These are phyloP conservation scores for Zophobas morio DNA, from an alignment of 1,140 invertebrate genomes.

Conservation along the genomic window DNA sequence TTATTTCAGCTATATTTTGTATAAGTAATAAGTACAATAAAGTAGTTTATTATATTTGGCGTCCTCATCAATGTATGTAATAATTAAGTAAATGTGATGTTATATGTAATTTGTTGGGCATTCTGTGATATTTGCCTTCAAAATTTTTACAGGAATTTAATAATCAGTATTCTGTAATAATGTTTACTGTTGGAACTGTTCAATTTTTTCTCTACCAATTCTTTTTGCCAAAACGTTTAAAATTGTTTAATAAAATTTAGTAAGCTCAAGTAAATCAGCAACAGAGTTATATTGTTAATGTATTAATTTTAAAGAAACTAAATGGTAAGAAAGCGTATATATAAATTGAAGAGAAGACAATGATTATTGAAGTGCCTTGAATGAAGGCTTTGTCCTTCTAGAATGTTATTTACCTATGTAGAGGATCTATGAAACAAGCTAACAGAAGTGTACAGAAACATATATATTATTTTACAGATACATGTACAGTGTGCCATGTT, in stretches of 20 bases:
- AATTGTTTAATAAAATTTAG: constrained; percentile 11
- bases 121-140: constrained; percentile 59
- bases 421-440: constrained; percentile 61
- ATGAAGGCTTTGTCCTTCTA: constrained; percentile 50
- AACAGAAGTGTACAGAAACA: constrained; percentile 61
- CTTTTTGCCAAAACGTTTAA: constrained; percentile 25
- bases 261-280: constrained; percentile 36
- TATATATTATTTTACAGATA: constrained; percentile 67
- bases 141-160: constrained; percentile 37
- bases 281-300: constrained; percentile 35
- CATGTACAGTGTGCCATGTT: constrained; percentile 68
- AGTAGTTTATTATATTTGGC: constrained; percentile 15
- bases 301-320: constrained; percentile 31
- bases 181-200: constrained; percentile 17
- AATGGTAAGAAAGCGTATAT: constrained; percentile 16
- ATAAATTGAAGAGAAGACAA: constrained; percentile 45
- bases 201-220: constrained; percentile 27
- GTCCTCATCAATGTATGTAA: constrained; percentile 4
- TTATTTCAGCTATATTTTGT: no score
- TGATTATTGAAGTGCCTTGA: constrained; percentile 58
- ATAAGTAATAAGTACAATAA: no score
- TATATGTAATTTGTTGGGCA: constrained; percentile 49
- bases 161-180: constrained; percentile 38
- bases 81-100: constrained; percentile 30
- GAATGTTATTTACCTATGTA: constrained; percentile 60